Evolutionary conservation across 2,888 invertebrate genomes (phyloP).

Genomic region (Zygaena filipendulae): DNA sequence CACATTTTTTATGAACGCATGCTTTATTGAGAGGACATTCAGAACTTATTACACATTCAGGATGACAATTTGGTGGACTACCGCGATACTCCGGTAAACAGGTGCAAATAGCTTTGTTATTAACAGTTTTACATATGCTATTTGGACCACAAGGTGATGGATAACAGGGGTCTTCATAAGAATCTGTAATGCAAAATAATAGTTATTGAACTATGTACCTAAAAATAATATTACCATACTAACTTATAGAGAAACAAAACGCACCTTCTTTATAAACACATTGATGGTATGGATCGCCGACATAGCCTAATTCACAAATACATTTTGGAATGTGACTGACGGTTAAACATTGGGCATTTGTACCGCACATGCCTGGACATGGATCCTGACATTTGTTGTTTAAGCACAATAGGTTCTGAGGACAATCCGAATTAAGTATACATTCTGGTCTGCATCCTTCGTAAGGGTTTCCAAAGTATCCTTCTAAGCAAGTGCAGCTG

Average conservation of each 20-base stretch:
- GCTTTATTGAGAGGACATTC: slow-evolving; percentile 84
- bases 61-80: slow-evolving; percentile 79
- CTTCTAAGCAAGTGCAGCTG: slow-evolving; percentile 75
- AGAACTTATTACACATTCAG: slow-evolving; percentile 81
- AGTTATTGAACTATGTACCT: too few species aligned
- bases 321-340: slow-evolving; percentile 82
- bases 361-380: slow-evolving; percentile 82
- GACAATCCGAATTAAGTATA: slow-evolving; percentile 74
- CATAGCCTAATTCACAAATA: slow-evolving; percentile 71
- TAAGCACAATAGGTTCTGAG: slow-evolving; percentile 73
- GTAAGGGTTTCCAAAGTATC: slow-evolving; percentile 77
- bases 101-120: slow-evolving; percentile 75
- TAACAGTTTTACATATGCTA: slow-evolving; percentile 73
- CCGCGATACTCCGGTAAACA: slow-evolving; percentile 77
- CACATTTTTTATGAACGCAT: slow-evolving; percentile 80
- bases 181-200: too few species aligned
- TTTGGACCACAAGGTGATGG: slow-evolving; percentile 86
- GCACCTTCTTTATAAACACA: slow-evolving; percentile 48
- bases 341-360: slow-evolving; percentile 78
- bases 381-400: slow-evolving; percentile 76
- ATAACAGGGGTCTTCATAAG: slow-evolving; percentile 77
- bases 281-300: slow-evolving; percentile 76
- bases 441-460: slow-evolving; percentile 79
- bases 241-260: too few species aligned
- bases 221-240: too few species aligned